Conservation (phyloP, 1,140 invertebrate genomes). For the Drosophila mojavensis region DNA sequence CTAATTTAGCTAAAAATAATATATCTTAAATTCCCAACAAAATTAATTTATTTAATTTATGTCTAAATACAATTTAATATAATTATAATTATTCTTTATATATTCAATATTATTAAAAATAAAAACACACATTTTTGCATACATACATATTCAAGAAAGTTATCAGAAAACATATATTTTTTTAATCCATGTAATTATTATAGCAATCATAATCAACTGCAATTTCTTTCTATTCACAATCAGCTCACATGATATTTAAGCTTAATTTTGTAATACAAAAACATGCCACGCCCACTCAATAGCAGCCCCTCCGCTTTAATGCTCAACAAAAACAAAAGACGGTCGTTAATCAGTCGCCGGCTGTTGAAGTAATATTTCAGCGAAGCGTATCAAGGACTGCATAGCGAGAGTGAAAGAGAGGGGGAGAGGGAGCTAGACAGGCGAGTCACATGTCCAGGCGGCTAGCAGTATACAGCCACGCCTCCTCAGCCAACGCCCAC, state of each 20-base stretch:
- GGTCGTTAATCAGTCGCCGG: constrained; percentile 41
- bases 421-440: background rate
- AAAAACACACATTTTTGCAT: too few species aligned
- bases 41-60: too few species aligned
- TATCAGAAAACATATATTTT: too few species aligned
- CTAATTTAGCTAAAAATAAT: too few species aligned
- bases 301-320: background rate
- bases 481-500: background rate
- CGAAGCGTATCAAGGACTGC: constrained; percentile 31
- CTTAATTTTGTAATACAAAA: constrained; percentile 13
- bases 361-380: constrained; percentile 19
- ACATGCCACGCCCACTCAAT: background rate
- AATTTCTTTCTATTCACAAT: background rate
- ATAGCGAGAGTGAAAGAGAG: too few species aligned
- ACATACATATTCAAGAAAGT: too few species aligned
- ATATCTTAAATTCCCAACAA: too few species aligned
- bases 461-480: background rate
- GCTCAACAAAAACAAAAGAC: constrained; percentile 42
- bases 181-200: too few species aligned
- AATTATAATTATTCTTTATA: too few species aligned
- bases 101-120: too few species aligned
- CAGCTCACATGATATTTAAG: background rate
- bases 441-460: constrained; percentile 1
- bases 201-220: too few species aligned
- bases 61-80: too few species aligned